These are phyloP conservation scores for Ochlodes sylvanus DNA, from an alignment of 2,888 invertebrate genomes.

Conservation along the genomic window DNA sequence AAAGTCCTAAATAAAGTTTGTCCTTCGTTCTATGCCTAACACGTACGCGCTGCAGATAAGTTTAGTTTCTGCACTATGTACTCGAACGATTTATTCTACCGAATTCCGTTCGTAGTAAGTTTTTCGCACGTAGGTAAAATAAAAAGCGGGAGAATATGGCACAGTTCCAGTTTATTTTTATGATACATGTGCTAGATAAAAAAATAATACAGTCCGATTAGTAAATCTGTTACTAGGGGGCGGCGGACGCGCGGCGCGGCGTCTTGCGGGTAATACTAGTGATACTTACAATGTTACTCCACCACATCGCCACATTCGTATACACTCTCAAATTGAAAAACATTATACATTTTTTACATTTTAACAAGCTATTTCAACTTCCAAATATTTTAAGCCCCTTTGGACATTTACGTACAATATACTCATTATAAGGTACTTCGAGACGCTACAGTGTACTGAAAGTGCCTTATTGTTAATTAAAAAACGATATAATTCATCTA, in stretches of 20 bases:
- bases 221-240: conserved; percentile 66
- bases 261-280: conserved; percentile 53
- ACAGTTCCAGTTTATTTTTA: conserved; percentile 84
- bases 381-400: conserved; percentile 57
- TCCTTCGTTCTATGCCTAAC: too few species aligned
- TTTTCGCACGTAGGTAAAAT: conserved; percentile 39
- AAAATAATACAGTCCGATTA: conserved; percentile 84
- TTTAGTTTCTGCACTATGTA: too few species aligned
- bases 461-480: conserved; percentile 74
- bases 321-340: conserved; percentile 73
- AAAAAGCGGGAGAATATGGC: conserved; percentile 71
- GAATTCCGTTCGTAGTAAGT: too few species aligned
- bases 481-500: conserved; percentile 76
- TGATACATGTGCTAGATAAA: conserved; percentile 83
- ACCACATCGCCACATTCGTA: conserved; percentile 50
- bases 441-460: conserved; percentile 61
- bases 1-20: too few species aligned
- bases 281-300: conserved; percentile 48
- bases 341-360: conserved; percentile 66
- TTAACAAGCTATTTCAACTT: conserved; percentile 74
- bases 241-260: conserved; percentile 30
- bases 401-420: conserved; percentile 59
- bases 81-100: too few species aligned
- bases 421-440: conserved; percentile 63
- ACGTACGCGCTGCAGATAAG: too few species aligned